Base-by-base conservation (phyloP, 2,113 vertebrate genomes). In the Synchiropus splendidus region DNA sequence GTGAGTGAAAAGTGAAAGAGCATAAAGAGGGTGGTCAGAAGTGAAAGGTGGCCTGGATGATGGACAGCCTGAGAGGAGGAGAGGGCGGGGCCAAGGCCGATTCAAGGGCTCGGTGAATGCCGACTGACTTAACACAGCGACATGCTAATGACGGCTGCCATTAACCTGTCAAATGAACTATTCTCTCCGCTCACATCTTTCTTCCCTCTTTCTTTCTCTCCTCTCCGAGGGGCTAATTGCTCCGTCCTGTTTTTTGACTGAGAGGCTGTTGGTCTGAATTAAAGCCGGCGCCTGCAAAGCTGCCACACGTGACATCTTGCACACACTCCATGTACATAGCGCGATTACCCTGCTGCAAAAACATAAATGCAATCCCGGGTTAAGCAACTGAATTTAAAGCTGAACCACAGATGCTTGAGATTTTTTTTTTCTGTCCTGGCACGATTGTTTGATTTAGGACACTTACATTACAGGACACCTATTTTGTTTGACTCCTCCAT, bases 131-230 rank as follows among this genome's bases (percentile, higher is more conserved):
- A 54, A 72, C 77, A 75, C 74, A 72, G 55, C 64, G 68, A 75
- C 82, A 85, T 81, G 83, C 85, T 84, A 85, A 85, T 84, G 63
- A 77, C 30, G 39, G 49, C 46, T 58, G 68, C 78, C 69, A 82
- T 82, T 83, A 75, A 79, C 57, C 72, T 74, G 73, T 79, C 79
- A 83, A 71, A 82, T 74, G 77, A 74, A 81, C 78, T 75, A 78
- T 69, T 78, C 70, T 58, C 48, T 55, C 41, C 52, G n/a, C 68
- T 61, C 68, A 33, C 27, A 5, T 36, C 37, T 35, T 45, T 54
- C 78, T 43, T 59, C 42, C 71, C 55, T 48, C 52, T 45, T 54
- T 80, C 45, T 59, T 43, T 73, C 55, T 48, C 52, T 65, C 51
- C 55, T 48, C 52, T 65, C 51, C 41, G 27, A 31, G 9, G 48